These are phyloP conservation scores for Crossaster papposus DNA, from an alignment of 53 echinoderm and acorn worm genomes.

Conservation along the genomic window DNA sequence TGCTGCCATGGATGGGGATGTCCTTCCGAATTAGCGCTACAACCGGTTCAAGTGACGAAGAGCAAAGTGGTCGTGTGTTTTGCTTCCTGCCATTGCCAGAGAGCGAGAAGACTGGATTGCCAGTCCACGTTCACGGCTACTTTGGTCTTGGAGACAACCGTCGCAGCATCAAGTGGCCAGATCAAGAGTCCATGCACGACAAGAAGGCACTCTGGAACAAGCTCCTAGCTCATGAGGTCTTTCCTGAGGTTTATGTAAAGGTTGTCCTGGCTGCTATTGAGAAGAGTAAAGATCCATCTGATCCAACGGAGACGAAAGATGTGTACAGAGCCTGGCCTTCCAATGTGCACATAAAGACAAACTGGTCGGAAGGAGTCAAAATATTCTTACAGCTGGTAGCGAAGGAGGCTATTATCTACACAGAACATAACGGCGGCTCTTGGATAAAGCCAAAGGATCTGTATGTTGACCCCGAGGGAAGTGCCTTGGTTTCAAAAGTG, in stretches of 20 bases:
- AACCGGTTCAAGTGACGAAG: not conserved
- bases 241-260: conserved; percentile 73
- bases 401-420: conserved; percentile 61
- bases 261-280: conserved; percentile 48
- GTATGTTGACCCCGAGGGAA: not conserved
- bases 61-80: conserved; percentile 73
- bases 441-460: conserved; percentile 65
- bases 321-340: conserved; percentile 78
- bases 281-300: not conserved
- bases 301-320: conserved; percentile 10
- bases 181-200: conserved; percentile 77
- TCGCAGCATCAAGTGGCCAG: conserved; percentile 92
- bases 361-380: conserved; percentile 68
- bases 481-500: conserved; percentile 25
- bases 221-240: conserved; percentile 60
- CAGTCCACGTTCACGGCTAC: conserved; percentile 92
- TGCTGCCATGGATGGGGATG: conserved; percentile 79
- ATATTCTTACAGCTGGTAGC: conserved; percentile 52
- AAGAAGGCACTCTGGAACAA: conserved; percentile 81
- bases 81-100: conserved; percentile 96
- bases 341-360: not conserved
- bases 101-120: conserved; percentile 84
- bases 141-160: conserved; percentile 92
- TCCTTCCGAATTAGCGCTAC: conserved; percentile 45
- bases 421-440: conserved; percentile 42